Evolutionary conservation across 2,113 vertebrate genomes (phyloP), one percentile per base, ranked within the genome.

Genomic region (Alaudala cheleensis): DNA sequence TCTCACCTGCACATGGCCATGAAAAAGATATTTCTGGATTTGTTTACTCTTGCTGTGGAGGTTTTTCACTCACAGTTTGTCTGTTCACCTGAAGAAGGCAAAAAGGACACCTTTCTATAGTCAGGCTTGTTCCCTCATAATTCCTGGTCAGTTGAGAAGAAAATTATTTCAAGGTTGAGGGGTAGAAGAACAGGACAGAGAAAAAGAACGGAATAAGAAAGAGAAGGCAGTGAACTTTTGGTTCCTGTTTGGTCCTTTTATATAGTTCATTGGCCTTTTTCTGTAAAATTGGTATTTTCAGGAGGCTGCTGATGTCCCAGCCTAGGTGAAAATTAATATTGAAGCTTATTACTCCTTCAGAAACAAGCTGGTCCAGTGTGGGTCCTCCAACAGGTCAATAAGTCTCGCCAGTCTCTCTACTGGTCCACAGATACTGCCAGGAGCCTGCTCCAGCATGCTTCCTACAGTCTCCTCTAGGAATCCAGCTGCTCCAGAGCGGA

Each of bases 301-400:
- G 17, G 24, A 44, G 73, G 34, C 9, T 57, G 16, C 12, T 88
- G 78, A 60, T 37, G 12, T 22, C 23, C 4, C 47, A 88, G 14
- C 6, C 60, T 71, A 12, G 2, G 12, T 50, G 14, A 93, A 91
- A 95, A 87, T 5, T 25, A 39, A 50, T 57, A 69, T 9, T 20
- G 37, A 56, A 80, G 56, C 3, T 15, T 65, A 45, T 31, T 26
- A 56, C 31, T 31, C 31, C 21, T 51, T 51, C 57, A 71, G 56
- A 50, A 45, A 28, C 21, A 40, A n/a, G 12, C 50, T 53, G 12
- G 54, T 80, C 22, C 28, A 50, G 26, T 8, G 4, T 2, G 18
- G 24, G 12, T 26, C 4, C 17, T 23, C 20, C 5, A 25, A 0
- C 6, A 23, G 10, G 34, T n/a, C 53, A 44, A 2, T 23, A 29